These are phyloP conservation scores for Drosophila pandora DNA, from an alignment of 1,140 invertebrate genomes.

Conservation along the genomic window DNA sequence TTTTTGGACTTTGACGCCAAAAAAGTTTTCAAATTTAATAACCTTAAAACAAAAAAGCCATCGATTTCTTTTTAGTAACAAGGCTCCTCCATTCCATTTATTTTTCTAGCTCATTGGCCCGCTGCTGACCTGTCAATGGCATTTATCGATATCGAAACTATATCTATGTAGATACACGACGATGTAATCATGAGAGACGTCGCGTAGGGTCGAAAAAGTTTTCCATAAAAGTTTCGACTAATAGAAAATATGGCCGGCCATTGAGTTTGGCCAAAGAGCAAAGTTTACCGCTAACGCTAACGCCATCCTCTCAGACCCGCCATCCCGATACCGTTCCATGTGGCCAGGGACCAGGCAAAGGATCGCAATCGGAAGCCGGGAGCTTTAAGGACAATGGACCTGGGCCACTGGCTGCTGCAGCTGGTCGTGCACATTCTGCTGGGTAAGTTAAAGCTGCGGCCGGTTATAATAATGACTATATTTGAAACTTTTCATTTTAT, in stretches of 20 bases:
- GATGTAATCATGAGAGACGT: constrained; percentile 47
- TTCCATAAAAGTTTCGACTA: constrained; percentile 49
- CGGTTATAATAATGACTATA: constrained; percentile 77
- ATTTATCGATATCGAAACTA: constrained; percentile 65
- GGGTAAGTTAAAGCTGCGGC: constrained; percentile 63
- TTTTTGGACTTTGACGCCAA: constrained; percentile 64
- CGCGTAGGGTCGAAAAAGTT: constrained; percentile 47
- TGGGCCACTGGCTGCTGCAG: constrained; percentile 66
- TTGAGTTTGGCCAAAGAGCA: constrained; percentile 50
- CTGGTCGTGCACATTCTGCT: constrained; percentile 65
- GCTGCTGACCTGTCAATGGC: constrained; percentile 61
- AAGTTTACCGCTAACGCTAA: constrained; percentile 28
- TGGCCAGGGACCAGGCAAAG: constrained; percentile 11
- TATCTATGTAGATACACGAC: constrained; percentile 42
- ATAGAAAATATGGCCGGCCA: constrained; percentile 61
- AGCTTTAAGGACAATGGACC: constrained; percentile 66
- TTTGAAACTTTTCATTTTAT: constrained; percentile 81
- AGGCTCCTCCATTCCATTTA: constrained; percentile 43
- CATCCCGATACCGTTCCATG: constrained; percentile 12
- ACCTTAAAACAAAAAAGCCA: constrained; percentile 67
- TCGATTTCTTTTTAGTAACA: constrained; percentile 29
- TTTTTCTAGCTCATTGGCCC: constrained; percentile 57
- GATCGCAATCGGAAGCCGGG: constrained; percentile 27
- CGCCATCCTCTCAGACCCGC: background rate
- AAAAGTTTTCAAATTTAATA: constrained; percentile 79